These are phyloP conservation scores for Acanthis flammea DNA, from an alignment of 2,797 vertebrate species.

Conservation along the genomic window DNA sequence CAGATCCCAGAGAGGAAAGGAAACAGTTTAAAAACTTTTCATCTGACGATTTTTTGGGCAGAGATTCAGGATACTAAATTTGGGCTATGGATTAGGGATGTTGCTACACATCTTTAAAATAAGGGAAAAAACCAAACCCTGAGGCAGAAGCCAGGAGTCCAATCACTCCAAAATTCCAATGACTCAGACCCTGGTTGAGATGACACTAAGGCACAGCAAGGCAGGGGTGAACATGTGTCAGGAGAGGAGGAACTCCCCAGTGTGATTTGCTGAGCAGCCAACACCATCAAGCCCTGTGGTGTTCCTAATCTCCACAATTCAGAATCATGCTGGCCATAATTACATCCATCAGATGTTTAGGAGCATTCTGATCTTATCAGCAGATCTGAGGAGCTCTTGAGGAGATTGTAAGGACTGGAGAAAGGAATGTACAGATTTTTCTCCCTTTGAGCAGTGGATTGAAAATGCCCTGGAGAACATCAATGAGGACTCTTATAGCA, in stretches of 20 bases:
- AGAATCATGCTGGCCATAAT: neutral
- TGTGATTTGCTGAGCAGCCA: neutral
- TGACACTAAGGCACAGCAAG: conserved; percentile 11
- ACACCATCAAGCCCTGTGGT: neutral
- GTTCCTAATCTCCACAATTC: neutral
- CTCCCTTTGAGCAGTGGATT: neutral
- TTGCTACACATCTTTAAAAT: conserved; percentile 9
- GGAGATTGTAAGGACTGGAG: neutral
- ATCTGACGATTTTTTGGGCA: conserved; percentile 38
- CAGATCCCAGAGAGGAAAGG: conserved; percentile 5
- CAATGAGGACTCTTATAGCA: neutral
- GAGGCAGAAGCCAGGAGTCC: conserved; percentile 27
- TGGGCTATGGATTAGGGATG: conserved; percentile 40
- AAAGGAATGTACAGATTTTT: neutral
- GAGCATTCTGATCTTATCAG: neutral
- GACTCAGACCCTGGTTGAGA: conserved; percentile 51
- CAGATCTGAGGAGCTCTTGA: neutral
- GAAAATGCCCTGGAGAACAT: neutral
- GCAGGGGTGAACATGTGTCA: neutral
- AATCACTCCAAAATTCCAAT: conserved; percentile 45
- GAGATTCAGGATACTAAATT: conserved; percentile 56
- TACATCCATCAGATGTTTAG: neutral
- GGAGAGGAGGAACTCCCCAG: neutral
- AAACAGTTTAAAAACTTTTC: conserved; percentile 13
- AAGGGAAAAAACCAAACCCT: neutral